Conservation (phyloP, 2,888 invertebrate genomes). For the Apamea monoglypha region DNA sequence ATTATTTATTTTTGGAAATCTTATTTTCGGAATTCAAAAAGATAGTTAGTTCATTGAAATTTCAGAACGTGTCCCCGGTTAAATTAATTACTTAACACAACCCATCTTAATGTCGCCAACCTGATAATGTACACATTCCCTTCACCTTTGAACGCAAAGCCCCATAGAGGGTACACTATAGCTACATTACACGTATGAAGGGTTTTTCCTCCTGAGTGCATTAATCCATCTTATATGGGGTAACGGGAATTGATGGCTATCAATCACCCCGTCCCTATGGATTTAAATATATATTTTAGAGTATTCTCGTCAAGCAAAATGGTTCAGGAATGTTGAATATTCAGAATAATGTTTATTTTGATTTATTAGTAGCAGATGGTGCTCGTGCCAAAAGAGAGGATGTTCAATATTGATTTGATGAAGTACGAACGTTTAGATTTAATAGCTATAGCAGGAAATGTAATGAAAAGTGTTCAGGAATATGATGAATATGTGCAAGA, state of each 20-base stretch:
- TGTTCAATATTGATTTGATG: slow-evolving; percentile 27
- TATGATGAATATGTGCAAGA: no score
- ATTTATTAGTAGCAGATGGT: slow-evolving; percentile 35
- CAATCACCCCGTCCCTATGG: slow-evolving; percentile 66
- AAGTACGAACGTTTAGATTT: slow-evolving; percentile 16
- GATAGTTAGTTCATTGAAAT: neutral
- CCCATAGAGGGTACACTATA: slow-evolving; percentile 38
- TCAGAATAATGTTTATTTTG: slow-evolving; percentile 35
- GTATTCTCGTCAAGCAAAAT: slow-evolving; percentile 13
- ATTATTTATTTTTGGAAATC: no score
- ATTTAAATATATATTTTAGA: slow-evolving; percentile 44
- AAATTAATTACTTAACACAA: slow-evolving; percentile 10
- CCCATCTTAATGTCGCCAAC: neutral
- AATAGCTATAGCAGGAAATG: slow-evolving; percentile 14
- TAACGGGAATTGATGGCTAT: slow-evolving; percentile 68
- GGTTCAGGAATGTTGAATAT: slow-evolving; percentile 25
- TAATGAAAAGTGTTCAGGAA: neutral
- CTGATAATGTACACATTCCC: slow-evolving; percentile 22
- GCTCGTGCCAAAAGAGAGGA: slow-evolving; percentile 22
- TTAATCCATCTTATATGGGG: slow-evolving; percentile 68
- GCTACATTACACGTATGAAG: slow-evolving; percentile 65
- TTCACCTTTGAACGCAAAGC: slow-evolving; percentile 42
- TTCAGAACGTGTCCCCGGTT: neutral
- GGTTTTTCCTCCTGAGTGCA: slow-evolving; percentile 72
- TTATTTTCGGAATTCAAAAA: neutral